Evolutionary conservation across 2,888 invertebrate genomes (phyloP).

Genomic region (Xestoiulus laeticollis): DNA sequence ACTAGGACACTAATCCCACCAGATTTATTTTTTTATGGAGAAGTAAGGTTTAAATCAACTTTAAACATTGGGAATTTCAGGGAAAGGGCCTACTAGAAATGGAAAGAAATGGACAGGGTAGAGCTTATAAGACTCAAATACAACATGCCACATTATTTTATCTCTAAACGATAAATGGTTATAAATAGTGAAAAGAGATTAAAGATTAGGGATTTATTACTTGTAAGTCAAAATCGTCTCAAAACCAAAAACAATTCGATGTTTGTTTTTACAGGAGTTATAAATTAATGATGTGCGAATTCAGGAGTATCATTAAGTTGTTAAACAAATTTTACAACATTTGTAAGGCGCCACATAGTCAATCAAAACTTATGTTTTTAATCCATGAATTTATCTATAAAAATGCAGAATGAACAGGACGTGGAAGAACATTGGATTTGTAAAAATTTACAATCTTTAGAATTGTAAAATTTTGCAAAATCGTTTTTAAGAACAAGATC

Average conservation of each 20-base stretch:
- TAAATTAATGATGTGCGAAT: background rate
- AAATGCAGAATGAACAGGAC: no score
- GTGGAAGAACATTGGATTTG: no score
- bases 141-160: background rate
- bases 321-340: no score
- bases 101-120: background rate
- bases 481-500: no score
- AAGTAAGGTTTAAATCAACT: background rate
- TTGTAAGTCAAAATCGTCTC: background rate
- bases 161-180: background rate
- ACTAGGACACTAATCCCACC: background rate
- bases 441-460: no score
- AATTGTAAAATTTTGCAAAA: no score
- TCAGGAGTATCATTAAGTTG: background rate
- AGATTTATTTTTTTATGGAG: background rate
- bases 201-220: background rate
- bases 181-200: background rate
- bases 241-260: background rate
- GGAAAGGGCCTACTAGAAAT: background rate
- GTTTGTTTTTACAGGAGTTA: background rate
- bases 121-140: background rate
- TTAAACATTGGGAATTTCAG: background rate
- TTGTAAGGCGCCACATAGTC: no score
- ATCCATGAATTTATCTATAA: no score
- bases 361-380: no score